Evolutionary conservation across 2,797 vertebrate genomes (phyloP), one percentile per base, ranked within the genome.

Genomic region (Cossypha polioptera): DNA sequence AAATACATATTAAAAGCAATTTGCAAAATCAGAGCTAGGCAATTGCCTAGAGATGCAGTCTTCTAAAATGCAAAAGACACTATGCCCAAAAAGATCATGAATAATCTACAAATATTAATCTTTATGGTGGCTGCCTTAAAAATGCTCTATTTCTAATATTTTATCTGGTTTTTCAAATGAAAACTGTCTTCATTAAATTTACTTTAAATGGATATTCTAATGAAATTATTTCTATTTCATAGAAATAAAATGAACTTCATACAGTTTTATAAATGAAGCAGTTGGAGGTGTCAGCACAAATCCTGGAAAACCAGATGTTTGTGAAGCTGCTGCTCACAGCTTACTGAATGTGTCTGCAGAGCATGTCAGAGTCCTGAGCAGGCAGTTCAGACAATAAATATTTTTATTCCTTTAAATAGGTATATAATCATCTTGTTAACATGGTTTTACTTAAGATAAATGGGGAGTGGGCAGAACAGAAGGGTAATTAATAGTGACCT

Each of bases 381-480:
- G 40, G 33, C 54, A 75, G 11, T 42, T 88, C 54, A 74, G 82
- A 61, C 38, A 83, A 54, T 59, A 71, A 88, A 73, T 86, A 63
- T 61, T 88, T 92, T 91, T 81, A 79, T 93, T 71, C 59, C 53
- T 68, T 82, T 58, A 71, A 85, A 91, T 18, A 86, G 26, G 31
- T 89, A 16, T 50, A 38, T 92, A 87, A 84, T 79, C 26, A 58
- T 87, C 66, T 86, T 81, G 76, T 86, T 94, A 84, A 88, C 24
- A 24, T 88, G 77, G 28, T 76, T 95, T 94, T 75, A 82, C 63
- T 90, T 43, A 55, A 80, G 68, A 62, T 51, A 59, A 66, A 78
- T 82, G 24, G 43, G 58, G 58, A 88, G 31, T 45, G 36, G 76
- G 58, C 63, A 90, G 79, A 81, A 40, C 18, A 72, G 55, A 36